Evolutionary conservation across 2,113 vertebrate genomes (phyloP), one percentile per base, ranked within the genome.

Genomic region (Daubentonia madagascariensis): DNA sequence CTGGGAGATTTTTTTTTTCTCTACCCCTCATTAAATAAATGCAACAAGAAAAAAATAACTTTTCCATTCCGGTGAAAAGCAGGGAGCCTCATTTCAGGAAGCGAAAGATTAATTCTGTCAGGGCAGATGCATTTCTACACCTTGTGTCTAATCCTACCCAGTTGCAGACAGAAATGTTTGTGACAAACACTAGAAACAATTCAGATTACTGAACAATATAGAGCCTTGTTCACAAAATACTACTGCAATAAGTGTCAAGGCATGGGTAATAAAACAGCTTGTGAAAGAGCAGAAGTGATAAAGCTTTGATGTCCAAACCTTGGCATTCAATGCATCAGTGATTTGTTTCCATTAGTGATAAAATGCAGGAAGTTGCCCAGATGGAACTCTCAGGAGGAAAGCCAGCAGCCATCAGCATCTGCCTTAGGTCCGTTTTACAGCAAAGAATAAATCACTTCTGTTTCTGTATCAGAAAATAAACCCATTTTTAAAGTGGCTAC

Each of bases 321-420:
- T 76, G 81, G 85, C 67, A 10, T 81, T 96, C 87, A 35, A 8
- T 73, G 1, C 16, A 65, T 35, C n/a, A 50, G 54, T 59, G 54
- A 72, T 97, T 87, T 79, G n/a, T 63, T 94, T 91, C 72, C 63
- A 22, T 94, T 91, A 97, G 92, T 75, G 85, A 68, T 45, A 28
- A 72, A 94, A 75, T 86, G 73, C 43, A 78, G 37, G 22, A 73
- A 40, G 13, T 11, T 40, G 54, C 11, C 25, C 87, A 57, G 35
- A 81, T n/a, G 35, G 18, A 30, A 28, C 72, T 50, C 70, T 65
- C 73, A n/a, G 45, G 45, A 86, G 61, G 63, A 57, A 75, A 92
- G 17, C 40, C 20, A 78, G 61, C 12, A 70, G 7, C 37, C 43
- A 8, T 25, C 25, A n/a, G 8, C 52, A 73, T 52, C 52, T 59